Conservation (phyloP, 2,888 invertebrate genomes). For the Rhingia rostrata region DNA sequence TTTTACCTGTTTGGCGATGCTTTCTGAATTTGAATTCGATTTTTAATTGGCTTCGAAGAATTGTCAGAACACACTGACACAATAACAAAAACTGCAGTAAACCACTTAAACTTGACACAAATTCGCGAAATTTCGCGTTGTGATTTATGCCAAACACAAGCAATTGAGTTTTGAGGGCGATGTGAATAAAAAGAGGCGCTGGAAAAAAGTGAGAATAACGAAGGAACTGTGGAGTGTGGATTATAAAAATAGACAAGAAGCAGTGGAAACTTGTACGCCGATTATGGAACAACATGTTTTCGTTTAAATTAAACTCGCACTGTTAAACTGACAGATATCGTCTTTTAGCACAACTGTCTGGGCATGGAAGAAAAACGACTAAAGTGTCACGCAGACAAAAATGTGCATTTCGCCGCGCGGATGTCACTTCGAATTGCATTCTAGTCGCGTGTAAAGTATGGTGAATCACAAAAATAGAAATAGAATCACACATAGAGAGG, state of each 20-base stretch:
- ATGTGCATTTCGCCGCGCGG: constrained; percentile 16
- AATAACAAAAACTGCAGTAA: constrained; percentile 36
- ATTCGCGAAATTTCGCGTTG: constrained; percentile 49
- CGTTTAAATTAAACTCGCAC: not conserved
- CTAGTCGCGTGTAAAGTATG: constrained; percentile 43
- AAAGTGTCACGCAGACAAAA: constrained; percentile 9
- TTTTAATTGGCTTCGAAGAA: constrained; percentile 10
- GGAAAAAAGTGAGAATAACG: constrained; percentile 51
- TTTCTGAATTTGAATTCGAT: constrained; percentile 30
- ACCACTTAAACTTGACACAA: constrained; percentile 70
- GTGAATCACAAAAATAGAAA: constrained; percentile 54
- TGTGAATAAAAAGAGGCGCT: constrained; percentile 31
- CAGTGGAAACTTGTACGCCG: not conserved
- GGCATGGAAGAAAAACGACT: not conserved
- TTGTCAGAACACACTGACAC: constrained; percentile 14
- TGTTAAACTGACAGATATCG: constrained; percentile 15
- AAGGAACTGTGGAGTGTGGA: constrained; percentile 45
- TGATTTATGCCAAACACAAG: constrained; percentile 58
- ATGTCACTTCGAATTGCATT: constrained; percentile 46
- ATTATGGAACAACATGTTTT: not conserved
- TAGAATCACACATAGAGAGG: constrained; percentile 24
- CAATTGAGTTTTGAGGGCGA: constrained; percentile 6
- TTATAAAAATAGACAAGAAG: constrained; percentile 57
- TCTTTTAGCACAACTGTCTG: constrained; percentile 14
- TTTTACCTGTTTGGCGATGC: constrained; percentile 44